A percentile compares a stretch with the other conserved stretches of the same genome.
These are phyloP conservation scores for Eupithecia centaureata DNA, from an alignment of 2,888 invertebrate species.

Conservation along the genomic window DNA sequence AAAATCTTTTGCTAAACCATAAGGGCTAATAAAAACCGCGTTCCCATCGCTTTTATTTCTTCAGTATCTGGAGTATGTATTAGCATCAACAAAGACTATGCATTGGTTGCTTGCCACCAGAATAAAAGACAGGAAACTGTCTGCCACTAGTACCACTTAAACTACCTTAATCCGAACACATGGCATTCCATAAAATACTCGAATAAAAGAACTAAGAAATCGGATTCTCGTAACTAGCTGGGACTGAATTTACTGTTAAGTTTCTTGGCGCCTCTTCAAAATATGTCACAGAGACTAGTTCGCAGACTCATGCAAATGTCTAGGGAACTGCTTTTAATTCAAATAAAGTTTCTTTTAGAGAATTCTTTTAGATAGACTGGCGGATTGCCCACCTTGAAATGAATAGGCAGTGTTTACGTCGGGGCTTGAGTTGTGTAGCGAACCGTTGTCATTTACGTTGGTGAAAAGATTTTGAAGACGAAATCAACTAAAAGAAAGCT, in stretches of 20 bases:
- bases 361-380: slow-evolving; percentile 39
- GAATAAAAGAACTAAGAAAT: slow-evolving; percentile 28
- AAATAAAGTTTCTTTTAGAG: slow-evolving; percentile 48
- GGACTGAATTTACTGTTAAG: slow-evolving; percentile 41
- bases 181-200: slow-evolving; percentile 27
- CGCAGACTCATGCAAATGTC: slow-evolving; percentile 49
- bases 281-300: slow-evolving; percentile 46
- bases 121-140: neutral
- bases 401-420: slow-evolving; percentile 31
- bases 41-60: too few relatives aligned
- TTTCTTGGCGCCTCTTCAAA: slow-evolving; percentile 56
- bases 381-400: slow-evolving; percentile 34
- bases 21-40: too few relatives aligned
- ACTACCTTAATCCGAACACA: slow-evolving; percentile 20
- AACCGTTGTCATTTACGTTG: slow-evolving; percentile 1
- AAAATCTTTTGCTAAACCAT: too few relatives aligned
- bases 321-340: slow-evolving; percentile 53
- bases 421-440: slow-evolving; percentile 19
- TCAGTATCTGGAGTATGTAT: too few relatives aligned
- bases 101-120: neutral
- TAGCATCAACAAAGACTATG: neutral
- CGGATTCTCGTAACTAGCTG: slow-evolving; percentile 30
- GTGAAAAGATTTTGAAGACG: neutral
- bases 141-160: slow-evolving; percentile 15
- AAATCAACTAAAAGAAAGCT: neutral